Conservation (phyloP, 37 sponge, comb jelly and placozoan species). For the Diacarnus erythraeanus region DNA sequence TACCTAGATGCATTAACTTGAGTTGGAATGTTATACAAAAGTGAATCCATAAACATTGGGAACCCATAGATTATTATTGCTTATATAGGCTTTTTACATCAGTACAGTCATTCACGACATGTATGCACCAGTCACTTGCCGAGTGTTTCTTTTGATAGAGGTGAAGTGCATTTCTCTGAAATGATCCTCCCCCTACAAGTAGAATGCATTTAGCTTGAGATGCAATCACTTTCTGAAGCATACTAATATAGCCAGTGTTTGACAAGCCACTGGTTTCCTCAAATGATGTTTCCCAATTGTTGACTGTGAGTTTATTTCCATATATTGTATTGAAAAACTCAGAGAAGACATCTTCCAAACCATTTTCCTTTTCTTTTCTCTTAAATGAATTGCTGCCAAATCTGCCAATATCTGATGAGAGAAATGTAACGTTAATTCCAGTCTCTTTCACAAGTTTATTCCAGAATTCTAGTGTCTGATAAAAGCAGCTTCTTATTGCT, state of each 20-base stretch:
- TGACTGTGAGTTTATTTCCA: background rate
- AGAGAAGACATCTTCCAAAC: conserved; percentile 5
- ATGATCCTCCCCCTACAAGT: conserved; percentile 42
- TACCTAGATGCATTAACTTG: too few relatives aligned
- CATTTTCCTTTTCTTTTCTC: background rate
- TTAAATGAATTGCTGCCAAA: conserved; percentile 33
- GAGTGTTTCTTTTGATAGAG: conserved; percentile 12
- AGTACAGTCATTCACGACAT: conserved; percentile 19
- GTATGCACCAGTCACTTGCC: conserved; percentile 6
- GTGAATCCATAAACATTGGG: too few relatives aligned
- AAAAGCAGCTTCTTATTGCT: background rate
- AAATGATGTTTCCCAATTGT: conserved; percentile 35
- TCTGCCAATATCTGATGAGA: conserved; percentile 33
- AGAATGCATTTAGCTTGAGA: conserved; percentile 39
- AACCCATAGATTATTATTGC: too few relatives aligned
- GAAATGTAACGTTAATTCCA: conserved; percentile 12
- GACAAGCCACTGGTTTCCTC: conserved; percentile 1
- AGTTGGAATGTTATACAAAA: too few relatives aligned
- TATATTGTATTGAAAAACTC: conserved; percentile 38
- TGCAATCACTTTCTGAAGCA: conserved; percentile 34
- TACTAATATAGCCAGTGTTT: conserved; percentile 24
- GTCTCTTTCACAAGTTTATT: background rate
- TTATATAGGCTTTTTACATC: background rate
- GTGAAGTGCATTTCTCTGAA: conserved; percentile 38
- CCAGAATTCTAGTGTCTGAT: conserved; percentile 1